A percentile compares a stretch with the other conserved stretches of the same genome.
These are phyloP conservation scores for Tenthredo mesomela DNA, from an alignment of 2,888 invertebrate species.

Conservation along the genomic window DNA sequence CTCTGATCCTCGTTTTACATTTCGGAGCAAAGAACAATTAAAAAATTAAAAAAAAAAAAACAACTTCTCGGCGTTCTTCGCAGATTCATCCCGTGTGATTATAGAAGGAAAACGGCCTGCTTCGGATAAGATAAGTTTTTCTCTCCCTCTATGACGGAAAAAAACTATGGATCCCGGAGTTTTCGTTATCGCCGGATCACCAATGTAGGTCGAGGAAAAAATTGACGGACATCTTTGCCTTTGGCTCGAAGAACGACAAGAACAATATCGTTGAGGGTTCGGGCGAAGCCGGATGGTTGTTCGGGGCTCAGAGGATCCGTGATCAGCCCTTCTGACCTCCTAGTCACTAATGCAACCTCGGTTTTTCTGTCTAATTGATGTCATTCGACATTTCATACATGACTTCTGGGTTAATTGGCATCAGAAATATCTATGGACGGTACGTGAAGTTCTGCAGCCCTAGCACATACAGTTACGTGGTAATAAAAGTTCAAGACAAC, in stretches of 20 bases:
- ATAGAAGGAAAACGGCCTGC: neutral
- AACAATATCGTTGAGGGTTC: neutral
- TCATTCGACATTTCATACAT: neutral
- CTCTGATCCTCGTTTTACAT: neutral
- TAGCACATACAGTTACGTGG: neutral
- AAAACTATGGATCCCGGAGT: neutral
- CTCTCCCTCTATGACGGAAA: neutral
- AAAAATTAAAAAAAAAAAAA: neutral
- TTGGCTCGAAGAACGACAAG: neutral
- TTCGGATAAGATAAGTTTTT: neutral
- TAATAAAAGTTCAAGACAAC: neutral
- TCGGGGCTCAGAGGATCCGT: neutral
- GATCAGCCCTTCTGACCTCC: neutral
- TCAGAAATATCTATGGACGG: neutral
- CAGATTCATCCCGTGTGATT: neutral
- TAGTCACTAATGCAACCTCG: neutral
- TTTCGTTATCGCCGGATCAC: neutral
- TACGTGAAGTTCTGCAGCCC: neutral
- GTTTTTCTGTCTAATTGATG: neutral
- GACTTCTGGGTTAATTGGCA: neutral
- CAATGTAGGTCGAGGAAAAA: neutral
- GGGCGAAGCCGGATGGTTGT: neutral
- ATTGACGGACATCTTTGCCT: neutral
- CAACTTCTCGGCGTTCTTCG: neutral
- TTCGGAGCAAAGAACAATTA: neutral